A percentile compares a stretch with the other conserved stretches of the same genome.
Evolutionary conservation across 30 jellyfish, hydroid and myxozoan genomes (phyloP).

Genomic region (Turritopsis dohrnii): DNA sequence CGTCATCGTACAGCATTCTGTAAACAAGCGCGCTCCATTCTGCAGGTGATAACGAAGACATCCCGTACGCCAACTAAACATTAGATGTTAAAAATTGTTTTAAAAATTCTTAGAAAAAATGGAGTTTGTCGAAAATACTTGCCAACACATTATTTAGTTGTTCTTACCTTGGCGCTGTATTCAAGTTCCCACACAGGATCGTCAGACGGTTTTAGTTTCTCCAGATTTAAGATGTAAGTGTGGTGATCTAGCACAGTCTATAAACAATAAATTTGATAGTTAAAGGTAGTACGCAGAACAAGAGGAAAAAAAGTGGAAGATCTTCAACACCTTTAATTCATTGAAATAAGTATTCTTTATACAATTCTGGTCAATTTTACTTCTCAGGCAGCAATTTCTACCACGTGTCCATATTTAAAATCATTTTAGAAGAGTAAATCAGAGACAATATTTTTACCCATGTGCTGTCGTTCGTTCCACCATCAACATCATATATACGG

Average conservation of each 20-base stretch:
- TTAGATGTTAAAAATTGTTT: background rate
- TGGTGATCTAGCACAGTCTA: conserved; percentile 81
- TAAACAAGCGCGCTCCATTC: conserved; percentile 71
- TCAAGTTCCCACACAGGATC: conserved; percentile 76
- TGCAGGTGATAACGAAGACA: conserved; percentile 59
- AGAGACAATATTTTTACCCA: conserved; percentile 52
- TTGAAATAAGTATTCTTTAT: too few species aligned
- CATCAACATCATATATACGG: conserved; percentile 88
- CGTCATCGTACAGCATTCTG: conserved; percentile 63
- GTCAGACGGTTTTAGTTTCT: conserved; percentile 54
- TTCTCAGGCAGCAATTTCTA: too few species aligned
- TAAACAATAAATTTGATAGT: too few species aligned
- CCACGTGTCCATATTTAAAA: too few species aligned
- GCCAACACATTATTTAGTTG: background rate
- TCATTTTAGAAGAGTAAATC: too few species aligned
- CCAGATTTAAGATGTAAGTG: conserved; percentile 72
- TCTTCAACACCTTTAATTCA: too few species aligned
- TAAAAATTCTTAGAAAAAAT: too few species aligned
- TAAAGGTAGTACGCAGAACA: too few species aligned
- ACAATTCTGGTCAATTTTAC: too few species aligned
- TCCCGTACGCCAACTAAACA: conserved; percentile 67
- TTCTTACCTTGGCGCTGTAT: conserved; percentile 75
- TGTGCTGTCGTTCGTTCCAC: conserved; percentile 70
- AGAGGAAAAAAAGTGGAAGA: background rate
- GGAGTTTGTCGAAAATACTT: too few species aligned